phyloP scores from a whole-genome alignment of 2,888 invertebrate genomes.

The Erebia epiphron region DNA sequence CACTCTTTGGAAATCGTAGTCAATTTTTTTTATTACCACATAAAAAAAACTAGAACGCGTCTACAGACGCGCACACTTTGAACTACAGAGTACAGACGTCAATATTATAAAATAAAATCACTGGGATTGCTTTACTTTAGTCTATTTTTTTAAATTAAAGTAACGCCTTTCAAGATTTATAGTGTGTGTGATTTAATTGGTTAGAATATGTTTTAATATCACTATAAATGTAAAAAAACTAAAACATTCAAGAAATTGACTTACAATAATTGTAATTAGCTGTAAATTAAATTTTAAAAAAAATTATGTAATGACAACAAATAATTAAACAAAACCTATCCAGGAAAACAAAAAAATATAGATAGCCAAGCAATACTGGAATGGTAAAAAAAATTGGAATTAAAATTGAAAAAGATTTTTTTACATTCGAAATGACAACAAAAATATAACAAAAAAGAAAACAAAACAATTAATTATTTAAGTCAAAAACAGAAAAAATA shows the following conservation, averaged over 20 bases:
- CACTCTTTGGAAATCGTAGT: slow-evolving; percentile 40
- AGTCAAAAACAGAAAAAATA: neutral
- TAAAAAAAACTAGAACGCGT: slow-evolving; percentile 12
- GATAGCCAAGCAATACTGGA: neutral
- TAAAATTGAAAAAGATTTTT: no score
- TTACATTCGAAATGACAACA: neutral
- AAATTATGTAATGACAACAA: neutral
- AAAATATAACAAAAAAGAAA: neutral
- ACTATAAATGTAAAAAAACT: neutral
- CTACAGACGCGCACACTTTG: slow-evolving; percentile 26
- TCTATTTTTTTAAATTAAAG: slow-evolving; percentile 17
- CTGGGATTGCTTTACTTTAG: slow-evolving; percentile 16
- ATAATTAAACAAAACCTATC: neutral
- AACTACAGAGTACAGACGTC: slow-evolving; percentile 19
- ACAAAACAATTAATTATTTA: neutral
- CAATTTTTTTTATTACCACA: slow-evolving; percentile 27
- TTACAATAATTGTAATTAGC: neutral
- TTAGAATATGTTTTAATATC: neutral
- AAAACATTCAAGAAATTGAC: neutral
- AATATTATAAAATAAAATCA: slow-evolving; percentile 23
- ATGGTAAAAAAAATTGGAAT: no score
- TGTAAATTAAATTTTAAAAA: neutral
- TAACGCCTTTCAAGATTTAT: slow-evolving; percentile 16
- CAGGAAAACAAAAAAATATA: neutral
- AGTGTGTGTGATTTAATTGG: neutral